phyloP scores from a whole-genome alignment of 2,113 vertebrate species.

The Okapia johnstoni region DNA sequence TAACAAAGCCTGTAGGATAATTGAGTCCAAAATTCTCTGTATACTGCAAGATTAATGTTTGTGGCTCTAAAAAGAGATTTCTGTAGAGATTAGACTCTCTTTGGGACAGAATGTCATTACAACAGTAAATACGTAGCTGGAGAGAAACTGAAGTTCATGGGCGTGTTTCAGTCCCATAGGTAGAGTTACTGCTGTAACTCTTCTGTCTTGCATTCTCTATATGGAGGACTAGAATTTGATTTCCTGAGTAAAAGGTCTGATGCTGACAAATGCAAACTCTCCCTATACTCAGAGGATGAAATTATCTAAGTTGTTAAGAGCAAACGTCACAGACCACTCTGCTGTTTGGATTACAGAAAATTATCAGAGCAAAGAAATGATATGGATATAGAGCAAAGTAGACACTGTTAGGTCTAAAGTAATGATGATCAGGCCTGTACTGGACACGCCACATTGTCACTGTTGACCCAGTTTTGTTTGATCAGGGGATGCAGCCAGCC shows the following conservation, averaged over 20 bases:
- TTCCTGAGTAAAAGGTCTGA: background rate
- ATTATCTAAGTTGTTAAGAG: background rate
- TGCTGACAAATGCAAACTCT: background rate
- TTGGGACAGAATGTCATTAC: background rate
- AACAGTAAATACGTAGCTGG: background rate
- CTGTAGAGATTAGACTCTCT: background rate
- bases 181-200: background rate
- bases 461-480: background rate
- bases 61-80: background rate
- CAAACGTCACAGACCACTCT: background rate
- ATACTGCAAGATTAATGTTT: conserved; percentile 14
- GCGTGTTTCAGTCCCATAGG: background rate
- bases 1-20: conserved; percentile 6
- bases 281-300: background rate
- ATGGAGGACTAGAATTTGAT: background rate
- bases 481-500: background rate
- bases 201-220: background rate
- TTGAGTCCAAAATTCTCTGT: background rate
- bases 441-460: background rate
- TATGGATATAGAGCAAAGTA: background rate
- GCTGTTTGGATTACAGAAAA: background rate
- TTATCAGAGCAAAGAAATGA: background rate
- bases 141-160: background rate
- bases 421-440: background rate
- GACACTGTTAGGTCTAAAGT: background rate